Conservation (phyloP, 2,797 vertebrate genomes). For the Trematomus bernacchii region DNA sequence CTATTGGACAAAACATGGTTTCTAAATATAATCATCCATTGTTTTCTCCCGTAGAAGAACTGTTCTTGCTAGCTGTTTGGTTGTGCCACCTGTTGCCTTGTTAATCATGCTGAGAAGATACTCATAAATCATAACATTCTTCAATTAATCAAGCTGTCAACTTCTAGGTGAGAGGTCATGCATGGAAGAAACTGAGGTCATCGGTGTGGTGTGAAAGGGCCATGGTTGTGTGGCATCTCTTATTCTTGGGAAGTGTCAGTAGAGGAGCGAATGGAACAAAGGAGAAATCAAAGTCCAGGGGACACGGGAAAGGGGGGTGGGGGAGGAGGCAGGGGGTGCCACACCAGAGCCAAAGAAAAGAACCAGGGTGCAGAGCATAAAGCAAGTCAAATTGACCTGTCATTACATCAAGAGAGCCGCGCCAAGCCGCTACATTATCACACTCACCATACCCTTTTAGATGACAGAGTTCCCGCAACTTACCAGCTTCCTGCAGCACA, state of each 20-base stretch:
- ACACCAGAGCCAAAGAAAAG: conserved; percentile 84
- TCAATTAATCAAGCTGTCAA: conserved; percentile 99
- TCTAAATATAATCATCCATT: conserved; percentile 83
- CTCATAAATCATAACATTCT: conserved; percentile 99
- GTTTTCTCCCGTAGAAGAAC: conserved; percentile 87
- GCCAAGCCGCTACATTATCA: conserved; percentile 87
- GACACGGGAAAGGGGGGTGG: conserved; percentile 72
- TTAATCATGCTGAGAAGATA: conserved; percentile 99
- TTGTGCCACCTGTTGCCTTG: conserved; percentile 99
- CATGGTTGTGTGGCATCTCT: conserved; percentile 93
- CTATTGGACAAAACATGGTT: conserved; percentile 81
- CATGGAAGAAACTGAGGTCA: conserved; percentile 95
- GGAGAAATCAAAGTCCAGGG: conserved; percentile 93
- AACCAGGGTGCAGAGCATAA: conserved; percentile 87
- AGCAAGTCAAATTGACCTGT: conserved; percentile 93
- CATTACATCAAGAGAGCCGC: conserved; percentile 90
- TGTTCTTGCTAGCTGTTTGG: conserved; percentile 91
- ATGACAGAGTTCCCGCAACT: conserved; percentile 87
- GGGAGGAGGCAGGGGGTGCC: conserved; percentile 64
- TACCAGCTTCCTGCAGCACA: conserved; percentile 80
- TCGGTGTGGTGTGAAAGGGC: conserved; percentile 93
- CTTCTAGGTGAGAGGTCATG: conserved; percentile 91
- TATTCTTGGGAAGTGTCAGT: conserved; percentile 96
- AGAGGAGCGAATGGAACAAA: conserved; percentile 93
- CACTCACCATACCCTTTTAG: conserved; percentile 85